phyloP scores from a whole-genome alignment of 2,888 invertebrate species.

The Himalopsyche japonica region DNA sequence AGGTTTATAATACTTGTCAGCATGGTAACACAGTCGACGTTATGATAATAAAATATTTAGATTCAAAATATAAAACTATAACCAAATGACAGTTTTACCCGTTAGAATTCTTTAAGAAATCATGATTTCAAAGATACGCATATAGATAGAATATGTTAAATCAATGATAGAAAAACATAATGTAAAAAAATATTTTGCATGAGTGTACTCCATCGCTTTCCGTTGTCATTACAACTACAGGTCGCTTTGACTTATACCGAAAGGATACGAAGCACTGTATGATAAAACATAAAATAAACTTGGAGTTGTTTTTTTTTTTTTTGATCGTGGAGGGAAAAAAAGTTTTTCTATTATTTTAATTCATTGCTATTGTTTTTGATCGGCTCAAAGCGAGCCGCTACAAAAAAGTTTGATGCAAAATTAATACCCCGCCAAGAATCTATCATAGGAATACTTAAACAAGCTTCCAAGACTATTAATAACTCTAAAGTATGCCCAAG shows the following conservation, averaged over 20 bases:
- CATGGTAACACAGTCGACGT: too few relatives aligned
- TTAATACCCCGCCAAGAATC: neutral
- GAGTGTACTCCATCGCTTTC: neutral
- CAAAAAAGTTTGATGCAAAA: neutral
- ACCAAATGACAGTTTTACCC: too few relatives aligned
- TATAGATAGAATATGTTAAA: too few relatives aligned
- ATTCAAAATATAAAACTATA: too few relatives aligned
- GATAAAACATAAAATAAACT: conserved; percentile 21
- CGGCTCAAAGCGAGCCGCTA: conserved; percentile 27
- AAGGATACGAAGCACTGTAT: conserved; percentile 18
- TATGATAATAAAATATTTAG: too few relatives aligned
- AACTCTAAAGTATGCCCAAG: too few relatives aligned
- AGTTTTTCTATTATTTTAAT: conserved; percentile 13
- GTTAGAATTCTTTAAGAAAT: too few relatives aligned
- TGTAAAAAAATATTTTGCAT: too few relatives aligned
- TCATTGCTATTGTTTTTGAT: conserved; percentile 34
- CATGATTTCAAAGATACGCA: too few relatives aligned
- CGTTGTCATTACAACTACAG: conserved; percentile 6
- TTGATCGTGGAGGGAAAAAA: conserved; percentile 23
- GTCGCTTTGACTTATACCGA: conserved; percentile 35
- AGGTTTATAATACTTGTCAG: too few relatives aligned
- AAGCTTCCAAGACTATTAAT: neutral
- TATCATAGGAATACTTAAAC: neutral
- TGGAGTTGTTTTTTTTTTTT: conserved; percentile 27
- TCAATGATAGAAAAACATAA: too few relatives aligned